Conservation (phyloP, 2,797 vertebrate species). For the Pangasius larnaudii region DNA sequence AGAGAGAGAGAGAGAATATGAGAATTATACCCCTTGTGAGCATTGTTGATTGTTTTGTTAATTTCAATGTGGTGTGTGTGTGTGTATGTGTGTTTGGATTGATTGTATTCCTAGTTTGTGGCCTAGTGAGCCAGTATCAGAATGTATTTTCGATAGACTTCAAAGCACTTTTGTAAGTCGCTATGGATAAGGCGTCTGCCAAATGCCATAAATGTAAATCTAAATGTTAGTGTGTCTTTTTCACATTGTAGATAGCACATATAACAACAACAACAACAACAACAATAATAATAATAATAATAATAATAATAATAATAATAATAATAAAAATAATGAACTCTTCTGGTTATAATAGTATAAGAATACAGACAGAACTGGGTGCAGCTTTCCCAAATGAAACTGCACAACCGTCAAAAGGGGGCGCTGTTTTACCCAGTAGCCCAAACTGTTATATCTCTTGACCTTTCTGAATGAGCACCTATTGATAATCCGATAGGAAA, state of each 20-base stretch:
- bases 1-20: neutral
- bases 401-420: neutral
- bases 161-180: no score
- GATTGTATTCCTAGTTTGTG: no score
- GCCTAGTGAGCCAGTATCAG: no score
- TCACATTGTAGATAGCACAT: neutral
- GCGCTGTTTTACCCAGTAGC: conserved; percentile 16
- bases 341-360: neutral
- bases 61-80: neutral
- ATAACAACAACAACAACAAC: neutral
- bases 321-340: neutral
- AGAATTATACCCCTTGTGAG: neutral
- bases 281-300: neutral
- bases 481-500: neutral
- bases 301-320: neutral
- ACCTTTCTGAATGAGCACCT: neutral
- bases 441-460: neutral
- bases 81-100: neutral
- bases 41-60: neutral
- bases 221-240: neutral
- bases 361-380: neutral
- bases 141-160: no score
- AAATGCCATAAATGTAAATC: no score
- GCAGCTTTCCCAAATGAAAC: neutral
- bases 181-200: no score